Percentiles rank a stretch among this genome's conserved stretches.
These are phyloP conservation scores for Drosophila mimetica DNA, from an alignment of 2,888 invertebrate species.

Conservation along the genomic window DNA sequence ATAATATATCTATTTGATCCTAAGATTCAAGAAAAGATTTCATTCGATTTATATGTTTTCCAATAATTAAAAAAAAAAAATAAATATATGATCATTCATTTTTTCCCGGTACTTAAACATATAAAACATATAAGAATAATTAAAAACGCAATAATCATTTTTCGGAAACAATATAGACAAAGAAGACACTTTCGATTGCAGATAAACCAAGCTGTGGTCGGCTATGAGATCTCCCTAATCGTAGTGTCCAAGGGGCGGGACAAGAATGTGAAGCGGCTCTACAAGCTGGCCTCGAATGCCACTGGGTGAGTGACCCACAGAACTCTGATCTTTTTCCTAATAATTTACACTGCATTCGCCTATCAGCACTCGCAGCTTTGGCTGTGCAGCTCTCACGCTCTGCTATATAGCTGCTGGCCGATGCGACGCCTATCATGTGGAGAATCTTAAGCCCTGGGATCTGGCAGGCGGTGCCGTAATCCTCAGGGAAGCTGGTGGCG, in stretches of 20 bases:
- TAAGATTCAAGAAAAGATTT: neutral
- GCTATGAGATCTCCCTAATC: constrained; percentile 82
- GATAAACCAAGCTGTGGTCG: constrained; percentile 82
- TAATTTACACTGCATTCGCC: neutral
- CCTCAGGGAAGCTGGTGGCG: constrained; percentile 91
- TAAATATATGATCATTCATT: neutral
- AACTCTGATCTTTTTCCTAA: constrained; percentile 7
- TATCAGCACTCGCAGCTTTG: constrained; percentile 86
- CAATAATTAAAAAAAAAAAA: neutral
- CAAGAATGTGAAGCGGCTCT: constrained; percentile 82
- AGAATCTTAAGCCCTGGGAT: constrained; percentile 91
- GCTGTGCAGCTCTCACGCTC: constrained; percentile 90
- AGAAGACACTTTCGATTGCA: constrained; percentile 36
- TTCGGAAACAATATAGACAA: neutral
- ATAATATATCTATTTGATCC: too few relatives aligned
- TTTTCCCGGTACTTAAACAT: neutral
- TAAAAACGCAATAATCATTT: neutral
- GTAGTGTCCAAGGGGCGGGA: constrained; percentile 79
- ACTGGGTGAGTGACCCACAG: constrained; percentile 60
- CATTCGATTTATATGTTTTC: neutral
- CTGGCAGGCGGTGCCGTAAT: constrained; percentile 91
- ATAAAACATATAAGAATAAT: neutral
- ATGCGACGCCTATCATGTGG: constrained; percentile 89
- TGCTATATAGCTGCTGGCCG: constrained; percentile 89
- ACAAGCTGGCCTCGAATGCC: constrained; percentile 82